phyloP scores from a whole-genome alignment of 92 coral and sea anemone genomes.

The Palythoa grandiflora region DNA sequence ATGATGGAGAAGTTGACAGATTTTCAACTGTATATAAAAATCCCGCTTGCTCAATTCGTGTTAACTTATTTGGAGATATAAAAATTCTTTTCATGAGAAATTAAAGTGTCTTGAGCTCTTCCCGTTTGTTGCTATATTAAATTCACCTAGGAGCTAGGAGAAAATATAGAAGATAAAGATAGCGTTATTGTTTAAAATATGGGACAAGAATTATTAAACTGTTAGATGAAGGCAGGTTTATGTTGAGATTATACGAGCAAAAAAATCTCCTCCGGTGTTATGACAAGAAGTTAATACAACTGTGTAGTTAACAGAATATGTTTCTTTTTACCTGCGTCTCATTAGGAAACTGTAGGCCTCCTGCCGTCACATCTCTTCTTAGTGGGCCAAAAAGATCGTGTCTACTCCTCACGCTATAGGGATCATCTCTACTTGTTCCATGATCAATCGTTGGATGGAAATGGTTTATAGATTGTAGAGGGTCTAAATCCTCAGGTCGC shows the following conservation, averaged over 20 bases:
- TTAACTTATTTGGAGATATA: conserved; percentile 12
- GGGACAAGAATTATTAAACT: conserved; percentile 4
- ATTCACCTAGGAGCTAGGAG: conserved; percentile 6
- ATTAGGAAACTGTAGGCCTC: conserved; percentile 54
- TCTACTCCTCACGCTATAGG: conserved; percentile 75
- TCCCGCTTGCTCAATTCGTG: conserved; percentile 22
- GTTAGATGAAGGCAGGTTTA: conserved; percentile 14
- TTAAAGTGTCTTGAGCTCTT: conserved; percentile 18
- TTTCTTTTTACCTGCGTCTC: conserved; percentile 78
- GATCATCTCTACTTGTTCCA: conserved; percentile 86
- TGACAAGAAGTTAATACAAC: conserved; percentile 71
- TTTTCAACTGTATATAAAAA: neutral
- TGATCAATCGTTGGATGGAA: conserved; percentile 87
- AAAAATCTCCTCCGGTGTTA: conserved; percentile 41
- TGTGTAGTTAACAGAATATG: conserved; percentile 51
- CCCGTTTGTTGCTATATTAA: neutral
- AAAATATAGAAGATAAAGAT: neutral
- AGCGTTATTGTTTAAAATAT: conserved; percentile 16
- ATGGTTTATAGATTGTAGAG: conserved; percentile 92
- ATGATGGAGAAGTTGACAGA: conserved; percentile 12
- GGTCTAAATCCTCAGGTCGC: conserved; percentile 82
- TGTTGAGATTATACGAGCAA: conserved; percentile 45
- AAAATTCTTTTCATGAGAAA: conserved; percentile 23
- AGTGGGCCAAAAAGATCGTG: conserved; percentile 80
- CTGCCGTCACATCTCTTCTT: conserved; percentile 63